Base-by-base conservation (phyloP, 2,797 vertebrate species). In the Danio jaintianensis region DNA sequence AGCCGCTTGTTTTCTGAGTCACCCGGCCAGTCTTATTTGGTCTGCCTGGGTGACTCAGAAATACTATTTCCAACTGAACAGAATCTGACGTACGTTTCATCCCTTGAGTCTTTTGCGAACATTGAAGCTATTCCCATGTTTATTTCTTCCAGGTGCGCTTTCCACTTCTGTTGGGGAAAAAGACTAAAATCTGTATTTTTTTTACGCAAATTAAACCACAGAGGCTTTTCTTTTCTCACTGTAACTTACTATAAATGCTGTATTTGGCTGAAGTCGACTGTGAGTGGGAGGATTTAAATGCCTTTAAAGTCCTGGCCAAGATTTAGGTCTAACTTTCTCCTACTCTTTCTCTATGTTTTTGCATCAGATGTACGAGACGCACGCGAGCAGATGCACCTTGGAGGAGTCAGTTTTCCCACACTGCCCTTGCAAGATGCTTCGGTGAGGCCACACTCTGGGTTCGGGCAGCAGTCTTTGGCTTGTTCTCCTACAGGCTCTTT, bases 321-420 rank as follows among this genome's bases (percentile, higher is more conserved):
- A 87, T 85, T 74, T 58, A 66, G 68, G 87, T 85, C 85, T 88
- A 36, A 64, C 53, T 20, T 55, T 63, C 22, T 66, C 56, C 13
- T 38, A 16, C 55, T 83, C 66, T 68, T 13, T 80, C 38, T 70
- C 40, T 67, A 3, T 20, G 18, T 47, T 22, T 58, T 6, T 75
- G 36, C 75, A 81, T 84, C 82, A 98, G 98, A 98, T 62, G 97
- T 99, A 67, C 96, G 97, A 67, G 97, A 97, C 29, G 98, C 97
- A 16, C 94, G 96, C 85, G 97, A 99, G 83, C 98, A 98, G 93
- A 98, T 98, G 89, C 95, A 96, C 86, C 94, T 98, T 16, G 96
- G 96, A 79, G 96, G 95, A 6, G 95, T 98, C 83, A 95, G 94
- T 15, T 99, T 98, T 87, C 96, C 97, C 75, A 92, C 96, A 0